Percentiles rank a stretch among this genome's conserved stretches.
Conservation (phyloP, 2,797 vertebrate species). For the Eupleurogrammus muticus region DNA sequence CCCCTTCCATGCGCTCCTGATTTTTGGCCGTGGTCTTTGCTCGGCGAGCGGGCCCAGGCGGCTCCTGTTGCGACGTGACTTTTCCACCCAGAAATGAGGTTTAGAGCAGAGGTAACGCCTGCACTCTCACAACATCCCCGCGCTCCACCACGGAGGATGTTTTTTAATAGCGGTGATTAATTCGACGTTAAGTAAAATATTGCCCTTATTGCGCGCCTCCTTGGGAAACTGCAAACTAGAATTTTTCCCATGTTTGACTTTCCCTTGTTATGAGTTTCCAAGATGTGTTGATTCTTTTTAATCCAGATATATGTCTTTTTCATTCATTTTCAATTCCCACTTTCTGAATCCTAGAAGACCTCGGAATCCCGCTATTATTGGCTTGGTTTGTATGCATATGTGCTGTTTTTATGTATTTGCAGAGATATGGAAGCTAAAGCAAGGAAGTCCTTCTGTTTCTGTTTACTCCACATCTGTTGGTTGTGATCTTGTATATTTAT, state of each 20-base stretch:
- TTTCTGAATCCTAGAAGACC: slow-evolving; percentile 30
- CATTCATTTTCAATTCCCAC: slow-evolving; percentile 17
- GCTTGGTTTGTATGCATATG: slow-evolving; percentile 11
- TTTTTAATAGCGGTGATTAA: slow-evolving; percentile 71
- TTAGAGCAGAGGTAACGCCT: slow-evolving; percentile 29
- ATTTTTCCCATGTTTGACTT: slow-evolving; percentile 76
- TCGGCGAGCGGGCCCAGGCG: slow-evolving; percentile 34
- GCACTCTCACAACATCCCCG: slow-evolving; percentile 57
- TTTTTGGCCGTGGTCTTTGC: slow-evolving; percentile 41
- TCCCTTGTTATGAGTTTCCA: slow-evolving; percentile 70
- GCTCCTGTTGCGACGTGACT: slow-evolving; percentile 62
- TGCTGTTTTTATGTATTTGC: slow-evolving; percentile 22
- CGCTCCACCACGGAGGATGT: slow-evolving; percentile 37
- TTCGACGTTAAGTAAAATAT: slow-evolving; percentile 62
- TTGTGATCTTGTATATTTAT: slow-evolving; percentile 31
- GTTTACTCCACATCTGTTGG: slow-evolving; percentile 61
- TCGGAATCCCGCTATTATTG: slow-evolving; percentile 24
- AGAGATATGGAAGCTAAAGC: neutral
- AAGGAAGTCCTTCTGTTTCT: slow-evolving; percentile 54
- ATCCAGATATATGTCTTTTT: slow-evolving; percentile 36
- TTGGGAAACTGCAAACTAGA: slow-evolving; percentile 50
- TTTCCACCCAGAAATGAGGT: slow-evolving; percentile 64
- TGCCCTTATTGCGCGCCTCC: slow-evolving; percentile 44
- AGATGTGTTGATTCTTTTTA: slow-evolving; percentile 67
- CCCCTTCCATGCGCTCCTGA: slow-evolving; percentile 44